Evolutionary conservation across 2,888 invertebrate species (phyloP).

Genomic region (Dorcus parallelipipedus): DNA sequence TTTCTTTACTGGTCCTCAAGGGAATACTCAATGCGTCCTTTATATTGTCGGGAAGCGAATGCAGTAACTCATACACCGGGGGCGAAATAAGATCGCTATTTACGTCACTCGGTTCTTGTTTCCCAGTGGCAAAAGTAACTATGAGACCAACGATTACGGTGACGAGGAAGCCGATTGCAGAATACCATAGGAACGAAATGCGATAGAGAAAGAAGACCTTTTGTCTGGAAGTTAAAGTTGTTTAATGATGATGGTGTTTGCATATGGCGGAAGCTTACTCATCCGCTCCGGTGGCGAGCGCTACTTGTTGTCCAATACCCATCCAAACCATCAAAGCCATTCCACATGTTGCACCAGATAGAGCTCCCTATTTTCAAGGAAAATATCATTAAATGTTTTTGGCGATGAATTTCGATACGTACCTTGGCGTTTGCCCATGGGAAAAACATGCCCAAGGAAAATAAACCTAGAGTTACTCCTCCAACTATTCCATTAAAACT

Average conservation of each 20-base stretch:
- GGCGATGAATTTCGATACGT: conserved; percentile 25
- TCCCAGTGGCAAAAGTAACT: conserved; percentile 67
- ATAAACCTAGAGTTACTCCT: conserved; percentile 82
- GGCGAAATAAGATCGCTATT: conserved; percentile 68
- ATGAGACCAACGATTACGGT: conserved; percentile 71
- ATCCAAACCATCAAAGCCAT: conserved; percentile 60
- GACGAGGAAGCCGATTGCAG: conserved; percentile 71
- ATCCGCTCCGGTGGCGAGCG: conserved; percentile 48
- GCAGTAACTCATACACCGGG: conserved; percentile 57
- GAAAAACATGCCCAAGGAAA: conserved; percentile 84
- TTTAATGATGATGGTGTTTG: not conserved
- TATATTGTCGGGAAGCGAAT: conserved; percentile 50
- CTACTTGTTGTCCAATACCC: conserved; percentile 65
- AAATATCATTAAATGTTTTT: not conserved
- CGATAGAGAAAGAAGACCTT: conserved; percentile 56
- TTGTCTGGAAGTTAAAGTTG: not conserved
- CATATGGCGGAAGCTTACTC: conserved; percentile 5
- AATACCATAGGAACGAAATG: conserved; percentile 90
- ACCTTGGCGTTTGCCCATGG: conserved; percentile 83
- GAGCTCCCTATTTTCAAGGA: conserved; percentile 57
- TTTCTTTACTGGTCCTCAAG: conserved; percentile 28
- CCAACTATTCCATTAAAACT: conserved; percentile 88
- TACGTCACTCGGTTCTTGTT: conserved; percentile 59
- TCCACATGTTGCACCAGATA: conserved; percentile 61
- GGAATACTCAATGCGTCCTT: conserved; percentile 47